A percentile compares a stretch with the other conserved stretches of the same genome.
Conservation (phyloP, 2,797 vertebrate species). For the Zalophus californianus region DNA sequence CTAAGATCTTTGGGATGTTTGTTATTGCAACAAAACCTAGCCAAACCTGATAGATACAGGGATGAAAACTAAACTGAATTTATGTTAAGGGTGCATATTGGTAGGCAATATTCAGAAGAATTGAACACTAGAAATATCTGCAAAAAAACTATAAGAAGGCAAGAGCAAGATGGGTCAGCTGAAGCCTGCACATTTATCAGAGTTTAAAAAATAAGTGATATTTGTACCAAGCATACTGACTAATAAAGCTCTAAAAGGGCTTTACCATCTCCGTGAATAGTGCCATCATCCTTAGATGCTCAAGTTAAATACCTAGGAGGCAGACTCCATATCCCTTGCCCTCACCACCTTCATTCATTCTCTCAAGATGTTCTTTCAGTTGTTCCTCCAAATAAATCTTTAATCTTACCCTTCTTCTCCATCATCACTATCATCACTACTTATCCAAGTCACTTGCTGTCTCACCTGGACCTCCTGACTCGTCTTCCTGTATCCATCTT, state of each 20-base stretch:
- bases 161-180: neutral
- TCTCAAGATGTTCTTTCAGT: neutral
- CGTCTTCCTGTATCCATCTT: neutral
- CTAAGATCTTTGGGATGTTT: neutral
- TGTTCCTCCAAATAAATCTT: neutral
- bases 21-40: neutral
- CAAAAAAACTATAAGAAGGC: neutral
- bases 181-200: neutral
- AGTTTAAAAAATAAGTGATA: neutral
- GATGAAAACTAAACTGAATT: conserved; percentile 1
- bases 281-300: neutral
- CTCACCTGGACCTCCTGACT: neutral
- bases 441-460: neutral
- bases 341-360: neutral
- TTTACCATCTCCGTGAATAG: neutral
- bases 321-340: neutral
- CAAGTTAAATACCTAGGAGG: neutral
- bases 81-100: neutral
- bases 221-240: neutral
- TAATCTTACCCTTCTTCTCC: neutral
- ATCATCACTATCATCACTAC: neutral
- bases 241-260: neutral
- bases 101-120: neutral
- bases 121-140: neutral
- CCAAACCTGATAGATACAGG: neutral